A percentile compares a stretch with the other conserved stretches of the same genome.
Conservation (phyloP, 2,888 invertebrate genomes). For the Drosophila fulvimacula region DNA sequence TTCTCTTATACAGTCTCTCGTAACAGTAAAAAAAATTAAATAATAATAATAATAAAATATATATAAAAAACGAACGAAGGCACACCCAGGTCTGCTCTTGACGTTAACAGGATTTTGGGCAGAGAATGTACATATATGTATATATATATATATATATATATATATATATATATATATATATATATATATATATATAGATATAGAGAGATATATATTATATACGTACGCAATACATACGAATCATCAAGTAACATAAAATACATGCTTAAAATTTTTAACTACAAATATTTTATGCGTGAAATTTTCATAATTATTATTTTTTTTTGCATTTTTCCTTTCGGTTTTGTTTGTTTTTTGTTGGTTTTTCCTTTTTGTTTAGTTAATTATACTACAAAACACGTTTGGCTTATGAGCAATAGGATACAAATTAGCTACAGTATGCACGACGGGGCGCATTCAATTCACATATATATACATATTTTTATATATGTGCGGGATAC, state of each 20-base stretch:
- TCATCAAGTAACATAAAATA: constrained; percentile 53
- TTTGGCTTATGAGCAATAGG: constrained; percentile 64
- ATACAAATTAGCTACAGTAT: constrained; percentile 72
- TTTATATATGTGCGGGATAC: constrained; percentile 8
- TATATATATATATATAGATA: constrained; percentile 8
- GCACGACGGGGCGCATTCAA: constrained; percentile 32
- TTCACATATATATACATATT: constrained; percentile 32
- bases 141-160: constrained; percentile 3
- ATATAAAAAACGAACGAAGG: constrained; percentile 47
- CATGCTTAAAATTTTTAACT: constrained; percentile 53
- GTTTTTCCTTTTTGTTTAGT: constrained; percentile 36
- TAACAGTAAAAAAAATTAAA: constrained; percentile 31
- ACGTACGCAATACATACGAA: constrained; percentile 41
- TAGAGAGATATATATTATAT: constrained; percentile 11
- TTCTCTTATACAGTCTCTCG: constrained; percentile 44
- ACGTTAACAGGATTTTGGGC: constrained; percentile 13
- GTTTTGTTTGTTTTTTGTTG: constrained; percentile 5
- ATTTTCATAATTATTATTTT: constrained; percentile 18
- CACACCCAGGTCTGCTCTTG: constrained; percentile 45
- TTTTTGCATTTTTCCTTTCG: constrained; percentile 10
- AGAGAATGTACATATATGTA: constrained; percentile 43
- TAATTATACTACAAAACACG: constrained; percentile 66
- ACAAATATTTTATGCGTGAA: constrained; percentile 52
- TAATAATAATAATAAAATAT: constrained; percentile 15
- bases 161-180: not conserved